Evolutionary conservation across 2,797 vertebrate species (phyloP).

Genomic region (Argya squamiceps): DNA sequence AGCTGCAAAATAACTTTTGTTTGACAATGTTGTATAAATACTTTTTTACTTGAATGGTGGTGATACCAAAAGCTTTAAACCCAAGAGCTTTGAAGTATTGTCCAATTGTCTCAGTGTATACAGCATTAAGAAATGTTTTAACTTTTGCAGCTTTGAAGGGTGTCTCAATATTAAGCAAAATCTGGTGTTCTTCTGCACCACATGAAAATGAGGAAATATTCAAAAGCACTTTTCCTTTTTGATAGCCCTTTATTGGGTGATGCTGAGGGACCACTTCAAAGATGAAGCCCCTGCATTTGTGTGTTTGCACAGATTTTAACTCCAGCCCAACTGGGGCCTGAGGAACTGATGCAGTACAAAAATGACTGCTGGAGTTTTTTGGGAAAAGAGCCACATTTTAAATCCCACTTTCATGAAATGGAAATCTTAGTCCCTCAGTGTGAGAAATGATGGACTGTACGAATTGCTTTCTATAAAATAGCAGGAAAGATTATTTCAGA

Average conservation of each 20-base stretch:
- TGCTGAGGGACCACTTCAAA: conserved; percentile 36
- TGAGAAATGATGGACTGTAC: background rate
- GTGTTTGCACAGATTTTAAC: background rate
- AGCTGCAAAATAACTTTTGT: conserved; percentile 29
- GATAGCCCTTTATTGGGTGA: conserved; percentile 20
- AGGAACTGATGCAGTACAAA: background rate
- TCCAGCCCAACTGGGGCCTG: background rate
- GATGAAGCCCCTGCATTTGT: background rate
- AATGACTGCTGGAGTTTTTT: background rate
- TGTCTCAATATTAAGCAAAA: conserved; percentile 25
- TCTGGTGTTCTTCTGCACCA: conserved; percentile 11
- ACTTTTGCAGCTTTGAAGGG: conserved; percentile 44
- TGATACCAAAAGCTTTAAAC: background rate
- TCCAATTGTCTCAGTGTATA: conserved; percentile 42
- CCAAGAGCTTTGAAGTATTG: conserved; percentile 35
- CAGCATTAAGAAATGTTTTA: conserved; percentile 22
- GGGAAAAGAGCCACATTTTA: background rate
- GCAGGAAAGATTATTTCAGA: background rate
- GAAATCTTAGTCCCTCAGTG: background rate
- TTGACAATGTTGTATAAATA: conserved; percentile 32
- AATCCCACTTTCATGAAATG: background rate
- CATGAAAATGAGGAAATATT: conserved; percentile 13
- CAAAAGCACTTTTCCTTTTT: conserved; percentile 19
- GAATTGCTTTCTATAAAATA: background rate
- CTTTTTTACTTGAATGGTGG: background rate